Base-by-base conservation (phyloP, 2,888 invertebrate species). In the Syrphus vitripennis region DNA sequence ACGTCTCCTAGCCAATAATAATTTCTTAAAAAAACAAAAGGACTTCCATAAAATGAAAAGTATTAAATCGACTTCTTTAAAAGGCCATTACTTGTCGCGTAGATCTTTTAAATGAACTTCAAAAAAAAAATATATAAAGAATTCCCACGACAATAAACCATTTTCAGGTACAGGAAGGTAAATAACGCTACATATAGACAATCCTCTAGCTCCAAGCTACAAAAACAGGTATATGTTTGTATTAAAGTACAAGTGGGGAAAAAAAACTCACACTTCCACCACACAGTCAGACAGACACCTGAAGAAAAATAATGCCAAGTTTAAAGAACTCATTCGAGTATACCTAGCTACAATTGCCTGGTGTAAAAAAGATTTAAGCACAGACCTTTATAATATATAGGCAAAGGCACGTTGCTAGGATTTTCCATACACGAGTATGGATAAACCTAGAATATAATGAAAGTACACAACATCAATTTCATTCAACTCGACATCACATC, bases 401-500 rank as follows among this genome's bases (percentile, higher is more conserved):
- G 63, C 21, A 53, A 76, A 31, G 19, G 65, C 57, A 77, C 69
- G 74, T 82, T 82, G 72, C 72, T 71, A 78, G 70, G 86, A 77
- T 78, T 81, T 63, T 69, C 74, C 42, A 19, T 21, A 70, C 72
- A 65, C n/a, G n/a, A n/a, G n/a, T 9, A n/a, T 1, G 34, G 29
- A 29, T 34, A 34, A 12, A 3, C 12, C n/a, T n/a, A n/a, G n/a
- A n/a, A n/a, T n/a, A n/a, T n/a, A n/a, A n/a, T n/a, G n/a, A n/a
- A n/a, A n/a, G n/a, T 12, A 42, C 42, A 21, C 40, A 76, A 81
- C 84, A 81, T 84, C 72, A 81, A 84, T 77, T 84, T 81, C 69
- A 86, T 74, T 77, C 50, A 48, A 86, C 70, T 86, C 57, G 78
- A 86, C 86, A 59, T 82, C 70, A 82, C 74, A 82, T 86, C 86